Evolutionary conservation across 2,888 invertebrate genomes (phyloP).

Genomic region (Drosophila greeni): DNA sequence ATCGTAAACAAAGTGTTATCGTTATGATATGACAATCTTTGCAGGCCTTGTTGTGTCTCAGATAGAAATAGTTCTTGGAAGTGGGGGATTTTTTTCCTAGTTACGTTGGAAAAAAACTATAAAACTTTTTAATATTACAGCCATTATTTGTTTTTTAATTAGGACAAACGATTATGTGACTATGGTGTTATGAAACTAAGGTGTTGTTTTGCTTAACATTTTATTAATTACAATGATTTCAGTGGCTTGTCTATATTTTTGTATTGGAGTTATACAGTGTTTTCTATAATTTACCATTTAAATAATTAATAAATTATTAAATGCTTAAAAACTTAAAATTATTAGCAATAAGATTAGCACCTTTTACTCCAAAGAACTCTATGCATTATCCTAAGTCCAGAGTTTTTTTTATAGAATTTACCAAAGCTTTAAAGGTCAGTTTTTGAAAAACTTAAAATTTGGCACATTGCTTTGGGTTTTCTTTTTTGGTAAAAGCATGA

Average conservation of each 20-base stretch:
- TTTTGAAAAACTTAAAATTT: neutral
- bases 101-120: too few species aligned
- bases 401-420: neutral
- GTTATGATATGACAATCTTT: neutral
- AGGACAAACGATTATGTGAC: too few species aligned
- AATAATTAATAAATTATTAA: too few species aligned
- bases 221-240: too few species aligned
- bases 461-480: neutral
- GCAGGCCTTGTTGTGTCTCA: neutral
- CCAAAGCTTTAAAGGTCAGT: neutral
- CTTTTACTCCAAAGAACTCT: too few species aligned
- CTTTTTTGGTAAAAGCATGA: neutral
- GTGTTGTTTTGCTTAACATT: too few species aligned
- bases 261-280: too few species aligned
- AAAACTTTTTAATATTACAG: too few species aligned
- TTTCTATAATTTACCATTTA: too few species aligned
- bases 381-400: neutral
- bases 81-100: neutral
- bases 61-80: neutral
- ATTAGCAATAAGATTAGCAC: too few species aligned
- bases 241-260: too few species aligned
- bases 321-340: too few species aligned
- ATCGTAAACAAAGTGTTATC: slow-evolving; percentile 21
- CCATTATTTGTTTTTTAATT: neutral
- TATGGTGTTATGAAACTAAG: neutral